Base-by-base conservation (phyloP, 2,113 vertebrate genomes). In the Pelecanoides urinatrix region DNA sequence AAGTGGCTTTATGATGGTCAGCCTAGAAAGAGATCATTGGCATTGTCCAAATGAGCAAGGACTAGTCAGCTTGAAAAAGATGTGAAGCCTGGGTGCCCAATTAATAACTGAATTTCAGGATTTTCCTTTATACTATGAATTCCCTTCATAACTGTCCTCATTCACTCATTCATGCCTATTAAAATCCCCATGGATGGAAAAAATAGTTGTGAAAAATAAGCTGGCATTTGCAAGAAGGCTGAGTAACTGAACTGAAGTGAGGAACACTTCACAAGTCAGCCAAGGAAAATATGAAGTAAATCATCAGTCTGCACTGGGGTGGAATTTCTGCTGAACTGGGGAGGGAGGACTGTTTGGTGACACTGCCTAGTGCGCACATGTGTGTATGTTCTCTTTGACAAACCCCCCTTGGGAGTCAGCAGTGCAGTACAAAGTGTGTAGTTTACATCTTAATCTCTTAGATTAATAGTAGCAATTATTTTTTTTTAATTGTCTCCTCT, bases 391-490 rank as follows among this genome's bases (percentile, higher is more conserved):
- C 26, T 47, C 68, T 74, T 52, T 65, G 77, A 79, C 74, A 42
- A 66, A 29, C 8, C 44, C 88, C 90, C 86, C 72, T 18, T 74
- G 86, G 85, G 90, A 95, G 38, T 80, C 78, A 71, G 56, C 72
- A 77, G 15, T 72, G 91, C 61, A 78, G 65, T 81, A 71, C 38
- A 44, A 75, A 96, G 86, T 80, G 16, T 65, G 70, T 47, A 68
- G 90, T 94, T 96, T 93, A 79, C 81, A 91, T 96, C 93, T 89
- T 89, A 92, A 96, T 96, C 91, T 96, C 49, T n/a, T 55, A 95
- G 90, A 97, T 96, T 95, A 96, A 95, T 96, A 91, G 93, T 79
- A 94, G 78, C 85, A 96, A 94, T 97, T 91, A 84, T 80, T 86
- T 70, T 56, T 74, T 82, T 96, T 90, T 65, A 88, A 90, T 94